These are phyloP conservation scores for Neolamprologus toae DNA, from an alignment of 2,113 vertebrate genomes.

Conservation along the genomic window DNA sequence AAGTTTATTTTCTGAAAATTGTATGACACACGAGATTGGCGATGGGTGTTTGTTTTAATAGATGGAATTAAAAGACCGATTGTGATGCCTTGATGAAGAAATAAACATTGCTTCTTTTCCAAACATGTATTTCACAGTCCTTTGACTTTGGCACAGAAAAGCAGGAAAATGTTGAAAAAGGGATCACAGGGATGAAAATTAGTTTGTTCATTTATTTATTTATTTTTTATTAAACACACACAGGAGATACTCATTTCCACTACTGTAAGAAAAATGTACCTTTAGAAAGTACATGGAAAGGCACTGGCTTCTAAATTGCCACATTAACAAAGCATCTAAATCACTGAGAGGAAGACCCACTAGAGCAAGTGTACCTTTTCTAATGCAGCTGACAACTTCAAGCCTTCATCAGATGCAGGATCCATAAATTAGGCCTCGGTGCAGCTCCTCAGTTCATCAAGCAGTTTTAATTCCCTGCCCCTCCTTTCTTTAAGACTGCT, in stretches of 20 bases:
- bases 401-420: not conserved
- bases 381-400: not conserved
- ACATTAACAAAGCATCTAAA: not conserved
- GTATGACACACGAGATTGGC: not conserved
- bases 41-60: constrained; percentile 6
- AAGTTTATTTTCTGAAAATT: not conserved
- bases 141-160: not conserved
- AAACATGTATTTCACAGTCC: not conserved
- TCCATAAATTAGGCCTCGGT: not conserved
- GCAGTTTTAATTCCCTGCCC: not conserved
- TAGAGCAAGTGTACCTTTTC: not conserved
- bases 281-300: not conserved
- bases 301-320: not conserved
- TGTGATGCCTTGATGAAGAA: constrained; percentile 58
- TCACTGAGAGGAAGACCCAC: not conserved
- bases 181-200: not conserved
- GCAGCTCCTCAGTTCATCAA: not conserved
- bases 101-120: constrained; percentile 65
- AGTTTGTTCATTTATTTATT: not conserved
- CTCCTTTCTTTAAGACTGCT: not conserved
- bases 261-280: rapidly evolving
- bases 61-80: constrained; percentile 26
- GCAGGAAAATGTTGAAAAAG: not conserved
- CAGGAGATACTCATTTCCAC: not conserved
- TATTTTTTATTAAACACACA: not conserved